Base-by-base conservation (phyloP, 1,140 invertebrate species). In the Sinella curviseta region DNA sequence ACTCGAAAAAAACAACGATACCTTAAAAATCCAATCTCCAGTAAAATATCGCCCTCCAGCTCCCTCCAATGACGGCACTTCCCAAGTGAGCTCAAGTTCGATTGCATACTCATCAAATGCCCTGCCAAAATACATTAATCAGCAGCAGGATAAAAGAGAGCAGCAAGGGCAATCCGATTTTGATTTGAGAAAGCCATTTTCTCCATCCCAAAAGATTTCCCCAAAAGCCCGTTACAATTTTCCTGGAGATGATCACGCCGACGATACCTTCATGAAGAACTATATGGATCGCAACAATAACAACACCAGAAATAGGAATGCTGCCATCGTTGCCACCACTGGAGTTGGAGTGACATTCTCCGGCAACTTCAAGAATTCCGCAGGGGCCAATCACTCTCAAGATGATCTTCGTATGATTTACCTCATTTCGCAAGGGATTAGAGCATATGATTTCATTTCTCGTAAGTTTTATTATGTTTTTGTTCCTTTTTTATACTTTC, bases 391-490 rank as follows among this genome's bases (percentile, higher is more conserved):
- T 75, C 34, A 48, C 31, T 75, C 74, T 54, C 74, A 75, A 30
- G 74, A 75, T 30, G 74, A 70, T 70, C 86, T 86, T 74, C 84
- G 86, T 70, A 86, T 89, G 78, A 87, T 91, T 82, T 90, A 90
- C 78, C 90, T 91, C 85, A 86, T 92, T 79, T 90, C 89, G 57
- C 90, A 92, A 79, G 91, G 91, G 90, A 91, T 92, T 86, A 88
- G 87, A 84, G 89, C 90, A 33, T 90, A 88, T 84, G 85, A 86
- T 77, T 91, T 90, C 84, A 86, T 91, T 76, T 86, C 87, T 86
- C 87, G 90, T 91, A 87, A 89, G 89, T 88, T 70, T 31, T 77
- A 60, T 48, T 33, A n/a, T 31, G 39, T 78, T 16, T 60, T 60
- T 60, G 57, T 17, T 60, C 35, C 4, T 35, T 67, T 16, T 34